Base-by-base conservation (phyloP, 2,113 vertebrate species). In the Phoxinus phoxinus region DNA sequence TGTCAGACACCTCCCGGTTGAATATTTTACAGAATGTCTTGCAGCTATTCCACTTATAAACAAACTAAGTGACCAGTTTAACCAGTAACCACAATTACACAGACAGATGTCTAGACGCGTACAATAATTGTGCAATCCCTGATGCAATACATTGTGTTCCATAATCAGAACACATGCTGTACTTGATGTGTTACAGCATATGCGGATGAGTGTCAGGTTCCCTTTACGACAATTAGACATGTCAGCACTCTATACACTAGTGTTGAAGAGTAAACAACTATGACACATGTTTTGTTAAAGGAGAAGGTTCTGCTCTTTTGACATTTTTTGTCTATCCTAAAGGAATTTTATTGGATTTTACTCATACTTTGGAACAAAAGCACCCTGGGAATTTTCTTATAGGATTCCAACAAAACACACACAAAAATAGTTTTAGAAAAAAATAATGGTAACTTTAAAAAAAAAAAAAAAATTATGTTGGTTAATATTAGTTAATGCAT, bases 81-180 rank as follows among this genome's bases (percentile, higher is more conserved):
- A n/a, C n/a, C n/a, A n/a, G n/a, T n/a, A n/a, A n/a, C n/a, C 41
- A 41, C 41, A 41, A 53, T 1, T 27, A 27, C 19, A 44, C 21
- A 67, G 46, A 56, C 79, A 83, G 51, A 63, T 72, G 67, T 87
- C 79, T 59, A 71, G 21, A 75, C 51, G 9, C 46, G 41, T 82
- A 75, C n/a, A 81, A 35, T 51, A 71, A 72, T 10, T 35, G 41
- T 67, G 56, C 10, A 63, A 58, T 48, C 9, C 48, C 32, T 2
- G 13, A 41, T 8, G 2, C 23, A 65, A 61, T 63, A 81, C 13
- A 25, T 27, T 63, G 51, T 80, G 59, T 86, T 88, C 79, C 37
- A 41, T 75, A 87, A 87, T 53, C 19, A 67, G 35, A 19, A 78
- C 13, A 6, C 41, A 48, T 69, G 17, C 6, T 46, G 48, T 72